phyloP scores from a whole-genome alignment of 1,140 invertebrate genomes.

The Drosophila navojoa region DNA sequence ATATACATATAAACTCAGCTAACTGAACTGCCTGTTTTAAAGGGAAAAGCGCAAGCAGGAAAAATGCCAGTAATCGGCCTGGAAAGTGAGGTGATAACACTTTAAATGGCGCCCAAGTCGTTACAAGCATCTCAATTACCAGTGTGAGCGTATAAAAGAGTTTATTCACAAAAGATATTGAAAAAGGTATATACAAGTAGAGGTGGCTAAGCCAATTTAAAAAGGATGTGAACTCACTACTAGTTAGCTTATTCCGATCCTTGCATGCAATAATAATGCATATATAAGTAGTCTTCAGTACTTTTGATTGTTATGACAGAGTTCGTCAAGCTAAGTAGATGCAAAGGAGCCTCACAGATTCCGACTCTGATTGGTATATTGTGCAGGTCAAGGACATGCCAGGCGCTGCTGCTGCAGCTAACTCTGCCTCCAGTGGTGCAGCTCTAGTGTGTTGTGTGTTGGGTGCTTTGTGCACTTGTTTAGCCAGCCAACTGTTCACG shows the following conservation, averaged over 20 bases:
- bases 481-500: conserved; percentile 5
- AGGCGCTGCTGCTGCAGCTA: neutral
- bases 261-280: neutral
- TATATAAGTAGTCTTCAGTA: too few relatives aligned
- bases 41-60: neutral
- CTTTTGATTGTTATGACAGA: conserved; percentile 6
- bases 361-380: neutral
- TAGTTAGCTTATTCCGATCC: neutral
- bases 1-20: neutral
- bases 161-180: too few relatives aligned
- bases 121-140: neutral
- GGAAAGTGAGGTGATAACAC: conserved; percentile 2
- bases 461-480: conserved; percentile 12
- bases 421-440: neutral
- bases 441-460: neutral
- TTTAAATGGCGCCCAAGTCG: neutral
- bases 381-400: neutral
- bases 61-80: neutral
- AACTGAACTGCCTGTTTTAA: neutral
- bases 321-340: neutral
- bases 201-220: too few relatives aligned
- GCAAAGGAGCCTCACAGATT: neutral
- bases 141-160: neutral
- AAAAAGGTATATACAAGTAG: too few relatives aligned
- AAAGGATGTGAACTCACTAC: too few relatives aligned